Conservation (phyloP, 1,140 invertebrate genomes). For the Drosophila nannoptera region DNA sequence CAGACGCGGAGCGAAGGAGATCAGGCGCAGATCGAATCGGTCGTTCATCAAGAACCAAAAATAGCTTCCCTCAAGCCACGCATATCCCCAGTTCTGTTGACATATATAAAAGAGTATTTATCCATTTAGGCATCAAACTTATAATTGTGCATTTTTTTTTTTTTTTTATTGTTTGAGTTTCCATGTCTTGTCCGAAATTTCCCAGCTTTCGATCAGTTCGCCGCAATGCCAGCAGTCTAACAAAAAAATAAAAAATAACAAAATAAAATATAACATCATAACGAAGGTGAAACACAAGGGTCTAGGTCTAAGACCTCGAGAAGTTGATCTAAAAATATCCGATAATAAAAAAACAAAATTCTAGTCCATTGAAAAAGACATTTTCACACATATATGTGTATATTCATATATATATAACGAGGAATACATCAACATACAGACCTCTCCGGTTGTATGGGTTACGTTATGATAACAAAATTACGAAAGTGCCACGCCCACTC, state of each 20-base stretch:
- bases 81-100: neutral
- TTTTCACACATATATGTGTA: too few species aligned
- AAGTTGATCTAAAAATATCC: slow-evolving; percentile 6
- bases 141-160: slow-evolving; percentile 17
- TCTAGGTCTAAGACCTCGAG: slow-evolving; percentile 4
- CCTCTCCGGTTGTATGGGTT: slow-evolving; percentile 65
- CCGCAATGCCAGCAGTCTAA: slow-evolving; percentile 61
- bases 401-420: too few species aligned
- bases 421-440: slow-evolving; percentile 3
- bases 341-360: slow-evolving; percentile 7
- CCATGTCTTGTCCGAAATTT: slow-evolving; percentile 73
- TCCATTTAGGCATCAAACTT: slow-evolving; percentile 23
- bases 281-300: neutral
- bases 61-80: slow-evolving; percentile 37
- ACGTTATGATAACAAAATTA: slow-evolving; percentile 77
- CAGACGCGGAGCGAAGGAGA: slow-evolving; percentile 42
- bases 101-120: slow-evolving; percentile 16
- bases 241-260: slow-evolving; percentile 20
- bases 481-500: slow-evolving; percentile 61
- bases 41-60: slow-evolving; percentile 34
- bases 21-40: slow-evolving; percentile 16
- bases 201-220: slow-evolving; percentile 36
- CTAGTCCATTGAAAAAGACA: too few species aligned
- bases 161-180: slow-evolving; percentile 38
- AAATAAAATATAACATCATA: slow-evolving; percentile 14